Evolutionary conservation across 2,888 invertebrate species (phyloP).

Genomic region (Poecilus cupreus): DNA sequence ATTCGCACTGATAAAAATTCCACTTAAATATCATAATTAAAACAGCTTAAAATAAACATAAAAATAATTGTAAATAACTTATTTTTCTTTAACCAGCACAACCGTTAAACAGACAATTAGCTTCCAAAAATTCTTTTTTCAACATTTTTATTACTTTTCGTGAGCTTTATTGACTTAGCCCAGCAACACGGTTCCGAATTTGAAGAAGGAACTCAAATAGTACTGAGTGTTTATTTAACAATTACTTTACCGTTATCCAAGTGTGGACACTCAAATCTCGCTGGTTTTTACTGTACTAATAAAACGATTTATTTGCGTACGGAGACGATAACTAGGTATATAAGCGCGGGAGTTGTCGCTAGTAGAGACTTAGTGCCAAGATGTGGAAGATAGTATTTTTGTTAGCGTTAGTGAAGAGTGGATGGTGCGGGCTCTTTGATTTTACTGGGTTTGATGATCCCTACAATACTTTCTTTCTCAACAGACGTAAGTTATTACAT

Average conservation of each 20-base stretch:
- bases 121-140: conserved; percentile 5
- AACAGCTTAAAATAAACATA: neutral
- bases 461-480: neutral
- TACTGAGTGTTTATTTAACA: conserved; percentile 43
- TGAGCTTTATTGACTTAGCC: neutral
- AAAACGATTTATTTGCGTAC: conserved; percentile 26
- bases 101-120: neutral
- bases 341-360: neutral
- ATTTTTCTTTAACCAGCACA: no score
- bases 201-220: conserved; percentile 42
- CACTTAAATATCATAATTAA: no score
- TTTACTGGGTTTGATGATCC: conserved; percentile 61
- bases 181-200: conserved; percentile 44
- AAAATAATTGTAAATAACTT: neutral
- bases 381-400: conserved; percentile 48
- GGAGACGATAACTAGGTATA: conserved; percentile 17
- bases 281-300: conserved; percentile 37
- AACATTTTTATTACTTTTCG: conserved; percentile 32
- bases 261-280: neutral
- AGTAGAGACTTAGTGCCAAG: conserved; percentile 8
- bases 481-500: conserved; percentile 24
- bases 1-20: no score
- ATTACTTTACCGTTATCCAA: conserved; percentile 50
- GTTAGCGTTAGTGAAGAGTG: conserved; percentile 16
- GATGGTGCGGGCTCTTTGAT: conserved; percentile 60